Evolutionary conservation across 53 echinoderm and acorn worm genomes (phyloP).

Genomic region (Patiria pectinifera): DNA sequence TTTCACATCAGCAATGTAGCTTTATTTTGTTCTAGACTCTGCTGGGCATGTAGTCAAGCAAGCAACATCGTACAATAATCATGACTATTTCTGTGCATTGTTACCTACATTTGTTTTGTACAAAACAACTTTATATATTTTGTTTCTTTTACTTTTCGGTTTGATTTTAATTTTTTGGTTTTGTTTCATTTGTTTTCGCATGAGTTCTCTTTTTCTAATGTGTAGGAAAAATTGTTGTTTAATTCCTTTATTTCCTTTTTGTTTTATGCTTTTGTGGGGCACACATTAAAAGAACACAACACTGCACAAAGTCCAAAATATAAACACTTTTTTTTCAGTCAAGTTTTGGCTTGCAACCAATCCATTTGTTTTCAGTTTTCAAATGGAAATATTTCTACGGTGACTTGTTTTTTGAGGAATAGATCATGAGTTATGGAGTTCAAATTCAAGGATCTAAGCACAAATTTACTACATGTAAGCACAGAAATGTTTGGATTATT

Average conservation of each 20-base stretch:
- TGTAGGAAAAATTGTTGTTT: slow-evolving; percentile 42
- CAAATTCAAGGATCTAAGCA: too few species aligned
- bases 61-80: slow-evolving; percentile 38
- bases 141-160: slow-evolving; percentile 1
- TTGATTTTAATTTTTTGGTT: slow-evolving; percentile 44
- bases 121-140: slow-evolving; percentile 16
- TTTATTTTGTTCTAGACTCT: slow-evolving; percentile 20
- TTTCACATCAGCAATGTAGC: slow-evolving; percentile 50
- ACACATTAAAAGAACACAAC: not conserved
- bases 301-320: not conserved
- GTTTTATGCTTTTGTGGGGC: not conserved
- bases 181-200: slow-evolving; percentile 44
- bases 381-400: too few species aligned
- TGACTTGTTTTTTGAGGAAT: too few species aligned
- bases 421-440: too few species aligned
- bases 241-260: slow-evolving; percentile 13
- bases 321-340: too few species aligned
- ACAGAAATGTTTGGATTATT: too few species aligned
- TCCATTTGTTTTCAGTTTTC: too few species aligned
- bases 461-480: too few species aligned
- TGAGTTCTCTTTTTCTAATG: slow-evolving; percentile 50
- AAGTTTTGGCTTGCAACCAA: too few species aligned
- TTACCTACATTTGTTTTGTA: slow-evolving; percentile 55
- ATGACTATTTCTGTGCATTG: slow-evolving; percentile 44
- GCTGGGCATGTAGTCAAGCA: slow-evolving; percentile 50